Conservation (phyloP, 1,140 invertebrate species). For the Drosophila arawakana region DNA sequence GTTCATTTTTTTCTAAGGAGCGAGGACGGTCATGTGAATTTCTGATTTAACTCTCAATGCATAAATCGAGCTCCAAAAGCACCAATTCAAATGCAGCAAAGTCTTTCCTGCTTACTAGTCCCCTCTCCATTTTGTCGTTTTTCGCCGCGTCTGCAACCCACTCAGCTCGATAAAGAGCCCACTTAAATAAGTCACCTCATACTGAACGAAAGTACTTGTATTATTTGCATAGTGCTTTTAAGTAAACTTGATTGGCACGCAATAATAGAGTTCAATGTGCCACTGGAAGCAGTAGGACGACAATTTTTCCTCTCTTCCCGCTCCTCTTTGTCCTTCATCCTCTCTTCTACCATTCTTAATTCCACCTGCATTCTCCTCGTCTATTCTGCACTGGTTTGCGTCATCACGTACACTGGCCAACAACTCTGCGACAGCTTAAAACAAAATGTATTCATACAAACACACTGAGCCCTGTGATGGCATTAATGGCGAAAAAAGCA, state of each 20-base stretch:
- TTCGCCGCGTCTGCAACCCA: slow-evolving; percentile 5
- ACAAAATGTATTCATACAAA: slow-evolving; percentile 59
- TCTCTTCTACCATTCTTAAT: background rate
- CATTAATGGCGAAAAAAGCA: slow-evolving; percentile 71
- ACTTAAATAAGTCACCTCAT: slow-evolving; percentile 59
- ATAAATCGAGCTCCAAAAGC: slow-evolving; percentile 40
- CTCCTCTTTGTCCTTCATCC: slow-evolving; percentile 49
- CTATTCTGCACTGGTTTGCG: slow-evolving; percentile 30
- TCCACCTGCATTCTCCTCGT: background rate
- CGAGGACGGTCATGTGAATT: slow-evolving; percentile 2
- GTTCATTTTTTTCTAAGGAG: background rate
- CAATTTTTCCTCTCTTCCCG: background rate
- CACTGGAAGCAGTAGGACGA: slow-evolving; percentile 31
- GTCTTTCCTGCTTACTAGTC: slow-evolving; percentile 14
- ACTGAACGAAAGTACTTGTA: background rate
- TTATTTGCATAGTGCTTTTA: slow-evolving; percentile 23
- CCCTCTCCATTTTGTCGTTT: background rate
- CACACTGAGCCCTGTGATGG: slow-evolving; percentile 58
- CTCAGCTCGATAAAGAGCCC: slow-evolving; percentile 58
- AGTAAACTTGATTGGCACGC: slow-evolving; percentile 24
- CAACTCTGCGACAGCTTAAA: slow-evolving; percentile 52
- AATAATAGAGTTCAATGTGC: slow-evolving; percentile 36
- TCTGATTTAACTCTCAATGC: slow-evolving; percentile 15
- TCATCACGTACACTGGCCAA: slow-evolving; percentile 41
- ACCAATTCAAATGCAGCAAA: slow-evolving; percentile 68